Percentiles rank a stretch among this genome's conserved stretches.
Conservation (phyloP, 2,888 invertebrate genomes). For the Pseudococcus longispinus region DNA sequence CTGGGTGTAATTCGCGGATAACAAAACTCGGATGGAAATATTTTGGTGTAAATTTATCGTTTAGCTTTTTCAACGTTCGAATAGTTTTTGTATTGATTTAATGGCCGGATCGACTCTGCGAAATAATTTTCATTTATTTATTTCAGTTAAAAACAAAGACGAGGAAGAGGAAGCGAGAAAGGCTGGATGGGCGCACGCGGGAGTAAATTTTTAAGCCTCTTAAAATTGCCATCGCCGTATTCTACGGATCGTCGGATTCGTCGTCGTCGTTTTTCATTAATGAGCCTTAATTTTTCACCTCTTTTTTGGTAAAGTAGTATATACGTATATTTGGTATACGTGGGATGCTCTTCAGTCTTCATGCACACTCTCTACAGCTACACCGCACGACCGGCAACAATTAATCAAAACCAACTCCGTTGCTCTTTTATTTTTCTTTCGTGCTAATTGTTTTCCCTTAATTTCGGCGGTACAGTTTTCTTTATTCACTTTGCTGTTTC, state of each 20-base stretch:
- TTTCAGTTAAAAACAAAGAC: neutral
- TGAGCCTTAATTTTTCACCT: conserved; percentile 39
- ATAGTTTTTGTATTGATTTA: conserved; percentile 24
- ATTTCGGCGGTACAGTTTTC: conserved; percentile 1
- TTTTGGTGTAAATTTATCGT: conserved; percentile 34
- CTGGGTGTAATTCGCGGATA: neutral
- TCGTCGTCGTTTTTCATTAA: conserved; percentile 41
- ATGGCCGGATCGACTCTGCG: conserved; percentile 10
- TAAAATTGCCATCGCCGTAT: conserved; percentile 18
- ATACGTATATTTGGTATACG: no score
- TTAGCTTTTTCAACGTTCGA: conserved; percentile 41
- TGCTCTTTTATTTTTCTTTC: conserved; percentile 34
- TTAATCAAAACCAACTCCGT: conserved; percentile 25
- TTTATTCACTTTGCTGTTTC: neutral
- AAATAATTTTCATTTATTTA: conserved; percentile 40
- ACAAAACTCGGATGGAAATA: conserved; percentile 18
- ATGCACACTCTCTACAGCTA: neutral
- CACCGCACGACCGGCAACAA: neutral
- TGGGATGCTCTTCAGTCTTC: neutral
- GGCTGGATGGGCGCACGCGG: neutral
- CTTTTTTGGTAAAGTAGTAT: neutral
- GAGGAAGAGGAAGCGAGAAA: neutral
- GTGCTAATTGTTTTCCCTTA: conserved; percentile 33
- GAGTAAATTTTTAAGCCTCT: conserved; percentile 17
- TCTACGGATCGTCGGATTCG: conserved; percentile 9